A percentile compares a stretch with the other conserved stretches of the same genome.
Conservation (phyloP, 2,113 vertebrate genomes). For the Phyllostomus discolor region DNA sequence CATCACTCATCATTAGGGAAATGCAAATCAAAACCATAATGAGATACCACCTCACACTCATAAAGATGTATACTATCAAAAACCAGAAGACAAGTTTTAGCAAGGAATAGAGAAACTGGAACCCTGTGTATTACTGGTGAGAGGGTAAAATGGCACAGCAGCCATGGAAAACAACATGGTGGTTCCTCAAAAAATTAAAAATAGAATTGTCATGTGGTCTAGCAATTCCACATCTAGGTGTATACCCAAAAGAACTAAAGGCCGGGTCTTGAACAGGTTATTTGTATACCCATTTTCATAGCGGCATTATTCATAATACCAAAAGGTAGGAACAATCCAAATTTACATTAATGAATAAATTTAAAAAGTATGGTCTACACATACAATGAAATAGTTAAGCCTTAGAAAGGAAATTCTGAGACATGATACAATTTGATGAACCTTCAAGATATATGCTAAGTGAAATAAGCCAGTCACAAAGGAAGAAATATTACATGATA, state of each 20-base stretch:
- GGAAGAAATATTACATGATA: background rate
- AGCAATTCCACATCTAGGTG: background rate
- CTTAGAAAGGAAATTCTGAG: background rate
- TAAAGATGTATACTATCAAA: background rate
- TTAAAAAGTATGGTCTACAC: background rate
- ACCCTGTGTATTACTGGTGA: background rate
- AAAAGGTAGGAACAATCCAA: background rate
- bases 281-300: background rate
- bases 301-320: background rate
- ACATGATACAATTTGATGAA: background rate
- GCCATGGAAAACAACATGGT: background rate
- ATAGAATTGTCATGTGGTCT: background rate
- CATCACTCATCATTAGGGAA: background rate
- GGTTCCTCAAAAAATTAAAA: conserved; percentile 10
- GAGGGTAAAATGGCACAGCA: background rate
- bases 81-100: background rate
- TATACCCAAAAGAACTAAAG: background rate
- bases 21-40: background rate
- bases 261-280: background rate
- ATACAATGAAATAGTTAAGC: background rate
- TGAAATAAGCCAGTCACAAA: background rate
- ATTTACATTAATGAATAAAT: background rate
- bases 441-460: background rate
- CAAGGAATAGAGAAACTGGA: background rate
- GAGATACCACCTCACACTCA: background rate